Conservation (phyloP, 2,113 vertebrate species). For the Gobiocypris rarus region DNA sequence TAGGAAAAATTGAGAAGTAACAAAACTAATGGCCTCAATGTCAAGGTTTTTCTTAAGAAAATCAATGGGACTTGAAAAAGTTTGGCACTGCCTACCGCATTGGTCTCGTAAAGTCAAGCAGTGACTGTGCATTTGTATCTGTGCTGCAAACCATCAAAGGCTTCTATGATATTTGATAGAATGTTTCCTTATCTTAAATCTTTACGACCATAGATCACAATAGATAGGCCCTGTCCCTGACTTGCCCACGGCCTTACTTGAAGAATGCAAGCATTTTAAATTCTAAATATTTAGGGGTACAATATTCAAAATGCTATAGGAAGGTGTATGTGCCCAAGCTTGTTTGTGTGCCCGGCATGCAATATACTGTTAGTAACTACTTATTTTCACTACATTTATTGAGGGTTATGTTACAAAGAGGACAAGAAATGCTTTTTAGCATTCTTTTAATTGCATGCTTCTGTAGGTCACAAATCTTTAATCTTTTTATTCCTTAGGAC, state of each 20-base stretch:
- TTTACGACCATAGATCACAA: not conserved
- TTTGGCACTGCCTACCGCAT: not conserved
- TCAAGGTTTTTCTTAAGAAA: slow-evolving; percentile 1
- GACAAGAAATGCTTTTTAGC: not conserved
- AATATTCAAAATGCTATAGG: not conserved
- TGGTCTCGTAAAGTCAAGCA: not conserved
- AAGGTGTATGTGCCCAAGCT: not conserved
- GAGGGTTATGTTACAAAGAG: too few relatives aligned
- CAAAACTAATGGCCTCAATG: not conserved
- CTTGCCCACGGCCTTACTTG: not conserved
- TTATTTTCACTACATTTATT: not conserved
- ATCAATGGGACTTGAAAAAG: not conserved
- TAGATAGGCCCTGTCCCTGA: not conserved
- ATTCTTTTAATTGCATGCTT: not conserved
- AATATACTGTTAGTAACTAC: not conserved
- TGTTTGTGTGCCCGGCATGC: not conserved
- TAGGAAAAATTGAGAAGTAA: not conserved
- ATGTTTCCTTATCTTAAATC: not conserved
- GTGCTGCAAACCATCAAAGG: not conserved
- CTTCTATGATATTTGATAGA: not conserved
- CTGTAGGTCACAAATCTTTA: slow-evolving; percentile 3
- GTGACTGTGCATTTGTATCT: not conserved
- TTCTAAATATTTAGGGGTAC: not conserved
- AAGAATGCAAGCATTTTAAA: not conserved
- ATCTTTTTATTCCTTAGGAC: not conserved